phyloP scores from a whole-genome alignment of 2,888 invertebrate genomes.

The Xanthia icteritia region DNA sequence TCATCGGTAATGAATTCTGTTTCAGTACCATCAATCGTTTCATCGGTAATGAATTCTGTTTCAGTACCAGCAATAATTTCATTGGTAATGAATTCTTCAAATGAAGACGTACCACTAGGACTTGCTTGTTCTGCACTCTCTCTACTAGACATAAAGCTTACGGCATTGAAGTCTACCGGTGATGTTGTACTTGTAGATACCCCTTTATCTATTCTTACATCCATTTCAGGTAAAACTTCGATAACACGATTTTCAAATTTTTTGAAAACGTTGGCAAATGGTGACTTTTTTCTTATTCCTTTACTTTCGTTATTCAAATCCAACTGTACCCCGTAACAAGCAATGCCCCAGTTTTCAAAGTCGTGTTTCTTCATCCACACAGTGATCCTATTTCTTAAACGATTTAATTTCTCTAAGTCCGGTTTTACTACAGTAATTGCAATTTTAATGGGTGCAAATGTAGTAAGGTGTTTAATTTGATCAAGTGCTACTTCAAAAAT shows the following conservation, averaged over 20 bases:
- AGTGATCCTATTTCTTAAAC: neutral
- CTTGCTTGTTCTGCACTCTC: neutral
- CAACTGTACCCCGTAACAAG: constrained; percentile 36
- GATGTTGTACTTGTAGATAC: neutral
- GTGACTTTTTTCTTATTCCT: neutral
- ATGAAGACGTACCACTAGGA: neutral
- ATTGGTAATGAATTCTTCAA: neutral
- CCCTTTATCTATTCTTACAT: neutral
- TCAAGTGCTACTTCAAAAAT: constrained; percentile 31
- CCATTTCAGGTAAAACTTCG: neutral
- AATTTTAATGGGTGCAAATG: constrained; percentile 17
- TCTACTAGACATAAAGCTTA: neutral
- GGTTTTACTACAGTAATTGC: neutral
- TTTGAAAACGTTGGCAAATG: constrained; percentile 28
- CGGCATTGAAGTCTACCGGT: neutral
- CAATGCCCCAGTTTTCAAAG: constrained; percentile 41
- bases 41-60: neutral
- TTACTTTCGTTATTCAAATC: constrained; percentile 26
- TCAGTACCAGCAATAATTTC: neutral
- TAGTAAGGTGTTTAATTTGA: constrained; percentile 30
- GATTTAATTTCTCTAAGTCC: neutral
- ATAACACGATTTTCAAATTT: neutral
- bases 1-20: neutral
- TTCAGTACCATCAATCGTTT: neutral
- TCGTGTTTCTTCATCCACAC: constrained; percentile 27